Evolutionary conservation across 2,888 invertebrate species (phyloP).

Genomic region (Syrista parreyssii): DNA sequence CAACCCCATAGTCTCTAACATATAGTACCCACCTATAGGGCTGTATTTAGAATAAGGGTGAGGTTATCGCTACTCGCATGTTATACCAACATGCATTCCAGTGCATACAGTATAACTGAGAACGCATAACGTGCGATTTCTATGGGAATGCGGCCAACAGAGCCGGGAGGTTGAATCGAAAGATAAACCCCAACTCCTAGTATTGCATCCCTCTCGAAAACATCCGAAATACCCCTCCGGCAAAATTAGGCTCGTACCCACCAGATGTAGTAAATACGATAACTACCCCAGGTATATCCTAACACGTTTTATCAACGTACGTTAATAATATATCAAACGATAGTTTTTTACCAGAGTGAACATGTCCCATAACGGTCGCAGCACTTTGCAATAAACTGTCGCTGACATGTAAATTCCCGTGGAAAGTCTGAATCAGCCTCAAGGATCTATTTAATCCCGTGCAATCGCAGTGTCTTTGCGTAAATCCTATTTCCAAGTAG

Average conservation of each 20-base stretch:
- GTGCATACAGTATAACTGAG: conserved; percentile 9
- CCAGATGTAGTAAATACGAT: not conserved
- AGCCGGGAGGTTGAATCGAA: conserved; percentile 31
- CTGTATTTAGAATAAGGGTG: not conserved
- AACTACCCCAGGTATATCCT: not conserved
- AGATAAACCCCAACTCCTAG: conserved; percentile 41
- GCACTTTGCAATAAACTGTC: not conserved
- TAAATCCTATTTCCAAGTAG: not conserved
- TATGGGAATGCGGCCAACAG: conserved; percentile 41
- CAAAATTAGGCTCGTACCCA: not conserved
- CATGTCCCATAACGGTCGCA: not conserved
- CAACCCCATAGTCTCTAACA: conserved; percentile 27
- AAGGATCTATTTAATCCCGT: not conserved
- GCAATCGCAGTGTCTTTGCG: not conserved
- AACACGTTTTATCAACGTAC: not conserved
- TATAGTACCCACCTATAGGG: not conserved
- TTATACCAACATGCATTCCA: conserved; percentile 36
- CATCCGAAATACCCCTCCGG: not conserved
- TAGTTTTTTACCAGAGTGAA: not conserved
- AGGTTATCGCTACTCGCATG: conserved; percentile 13
- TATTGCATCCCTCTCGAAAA: not conserved
- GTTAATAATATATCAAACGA: not conserved
- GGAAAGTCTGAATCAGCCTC: not conserved
- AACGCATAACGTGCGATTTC: conserved; percentile 47
- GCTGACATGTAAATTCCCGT: not conserved